Evolutionary conservation across 2,888 invertebrate genomes (phyloP).

Genomic region (Serripes groenlandicus): DNA sequence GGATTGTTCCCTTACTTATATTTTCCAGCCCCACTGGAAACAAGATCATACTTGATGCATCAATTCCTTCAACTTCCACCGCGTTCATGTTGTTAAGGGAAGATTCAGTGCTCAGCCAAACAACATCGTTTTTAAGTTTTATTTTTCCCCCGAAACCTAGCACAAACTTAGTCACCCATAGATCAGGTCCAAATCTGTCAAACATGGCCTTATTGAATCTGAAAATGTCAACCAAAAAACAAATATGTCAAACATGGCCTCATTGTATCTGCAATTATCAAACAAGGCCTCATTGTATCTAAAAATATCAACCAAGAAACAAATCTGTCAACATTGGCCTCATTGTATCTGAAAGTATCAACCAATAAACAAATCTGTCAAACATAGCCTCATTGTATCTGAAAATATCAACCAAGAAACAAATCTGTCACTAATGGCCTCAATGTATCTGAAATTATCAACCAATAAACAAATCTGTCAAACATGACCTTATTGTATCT

Average conservation of each 20-base stretch:
- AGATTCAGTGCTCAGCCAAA: slow-evolving; percentile 86
- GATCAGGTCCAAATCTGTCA: slow-evolving; percentile 90
- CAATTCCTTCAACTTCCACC: slow-evolving; percentile 91
- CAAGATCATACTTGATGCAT: slow-evolving; percentile 91
- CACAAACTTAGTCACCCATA: slow-evolving; percentile 95
- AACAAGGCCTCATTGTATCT: too few relatives aligned
- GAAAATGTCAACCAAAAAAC: slow-evolving; percentile 8
- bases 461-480: too few relatives aligned
- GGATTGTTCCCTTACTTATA: slow-evolving; percentile 87
- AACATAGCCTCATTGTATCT: too few relatives aligned
- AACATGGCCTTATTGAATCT: slow-evolving; percentile 83
- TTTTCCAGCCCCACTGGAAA: slow-evolving; percentile 94
- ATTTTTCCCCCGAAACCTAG: slow-evolving; percentile 92
- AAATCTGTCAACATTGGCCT: background rate
- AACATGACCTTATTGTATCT: too few relatives aligned
- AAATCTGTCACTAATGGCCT: background rate
- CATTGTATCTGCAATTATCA: too few relatives aligned
- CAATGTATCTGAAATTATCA: background rate
- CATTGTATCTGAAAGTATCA: background rate
- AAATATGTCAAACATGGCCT: background rate
- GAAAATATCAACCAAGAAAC: too few relatives aligned
- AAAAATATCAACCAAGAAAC: too few relatives aligned
- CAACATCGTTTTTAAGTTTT: slow-evolving; percentile 88
- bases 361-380: too few relatives aligned
- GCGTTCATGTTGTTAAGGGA: slow-evolving; percentile 86